These are phyloP conservation scores for Cynopterus sphinx DNA, from an alignment of 2,797 vertebrate genomes.

Conservation along the genomic window DNA sequence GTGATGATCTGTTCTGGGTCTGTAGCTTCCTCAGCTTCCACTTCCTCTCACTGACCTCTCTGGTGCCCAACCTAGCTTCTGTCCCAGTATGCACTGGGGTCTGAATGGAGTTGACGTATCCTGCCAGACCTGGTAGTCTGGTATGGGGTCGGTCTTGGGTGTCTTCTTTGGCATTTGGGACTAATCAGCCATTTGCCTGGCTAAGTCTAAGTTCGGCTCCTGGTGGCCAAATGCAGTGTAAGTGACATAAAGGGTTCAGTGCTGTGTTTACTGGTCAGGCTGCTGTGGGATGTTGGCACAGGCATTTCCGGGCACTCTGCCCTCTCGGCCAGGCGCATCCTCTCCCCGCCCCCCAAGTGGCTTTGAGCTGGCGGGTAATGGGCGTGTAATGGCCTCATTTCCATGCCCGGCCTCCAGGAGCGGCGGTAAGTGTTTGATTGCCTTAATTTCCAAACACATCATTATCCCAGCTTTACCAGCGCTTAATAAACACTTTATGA, in stretches of 20 bases:
- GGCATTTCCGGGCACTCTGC: conserved; percentile 63
- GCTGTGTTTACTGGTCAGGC: conserved; percentile 47
- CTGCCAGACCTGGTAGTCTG: conserved; percentile 7
- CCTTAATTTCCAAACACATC: conserved; percentile 99
- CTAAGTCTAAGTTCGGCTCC: conserved; percentile 31
- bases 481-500: conserved; percentile 99
- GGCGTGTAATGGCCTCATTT: conserved; percentile 99
- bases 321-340: conserved; percentile 68
- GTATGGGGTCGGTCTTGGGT: background rate
- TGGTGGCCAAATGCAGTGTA: conserved; percentile 7
- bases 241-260: background rate
- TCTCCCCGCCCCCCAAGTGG: conserved; percentile 76
- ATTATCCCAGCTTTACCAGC: conserved; percentile 97
- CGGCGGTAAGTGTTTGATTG: conserved; percentile 99
- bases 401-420: conserved; percentile 99
- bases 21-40: background rate
- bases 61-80: background rate
- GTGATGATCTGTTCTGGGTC: background rate
- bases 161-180: conserved; percentile 36
- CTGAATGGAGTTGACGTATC: background rate
- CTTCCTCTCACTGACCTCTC: background rate
- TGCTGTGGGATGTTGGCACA: conserved; percentile 58
- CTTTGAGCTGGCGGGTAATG: conserved; percentile 95
- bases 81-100: background rate
- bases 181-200: background rate